These are phyloP conservation scores for Trichonephila clavata DNA, from an alignment of 1,140 invertebrate species.

Conservation along the genomic window DNA sequence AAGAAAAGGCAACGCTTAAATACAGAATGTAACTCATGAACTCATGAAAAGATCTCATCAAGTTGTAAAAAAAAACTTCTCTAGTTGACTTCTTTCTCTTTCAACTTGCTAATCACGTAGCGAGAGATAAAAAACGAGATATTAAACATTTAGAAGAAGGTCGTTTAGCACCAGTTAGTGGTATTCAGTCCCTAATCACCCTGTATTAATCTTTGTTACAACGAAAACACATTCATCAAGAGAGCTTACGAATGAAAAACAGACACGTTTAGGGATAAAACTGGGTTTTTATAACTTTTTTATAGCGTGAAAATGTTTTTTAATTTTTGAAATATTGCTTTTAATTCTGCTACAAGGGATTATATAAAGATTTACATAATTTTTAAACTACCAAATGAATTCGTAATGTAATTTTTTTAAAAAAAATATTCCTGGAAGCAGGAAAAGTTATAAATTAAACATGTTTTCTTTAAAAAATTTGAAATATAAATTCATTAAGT, in stretches of 20 bases:
- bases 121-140: background rate
- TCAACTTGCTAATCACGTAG: background rate
- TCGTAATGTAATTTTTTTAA: too few species aligned
- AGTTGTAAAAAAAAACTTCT: background rate
- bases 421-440: too few species aligned
- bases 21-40: background rate
- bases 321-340: too few species aligned
- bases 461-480: too few species aligned
- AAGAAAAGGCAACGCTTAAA: too few species aligned
- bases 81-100: background rate
- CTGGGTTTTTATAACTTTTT: background rate
- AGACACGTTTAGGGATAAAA: background rate
- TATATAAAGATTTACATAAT: too few species aligned
- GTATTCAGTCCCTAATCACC: background rate
- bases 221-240: background rate
- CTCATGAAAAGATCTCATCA: background rate
- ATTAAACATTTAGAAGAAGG: background rate
- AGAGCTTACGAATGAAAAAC: background rate
- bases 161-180: constrained; percentile 14
- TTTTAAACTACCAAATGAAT: too few species aligned
- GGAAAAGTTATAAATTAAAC: too few species aligned
- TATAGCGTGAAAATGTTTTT: too few species aligned
- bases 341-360: too few species aligned
- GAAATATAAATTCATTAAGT: too few species aligned
- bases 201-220: background rate